Base-by-base conservation (phyloP, 2,888 invertebrate species). In the Coelogynopora nodosa region DNA sequence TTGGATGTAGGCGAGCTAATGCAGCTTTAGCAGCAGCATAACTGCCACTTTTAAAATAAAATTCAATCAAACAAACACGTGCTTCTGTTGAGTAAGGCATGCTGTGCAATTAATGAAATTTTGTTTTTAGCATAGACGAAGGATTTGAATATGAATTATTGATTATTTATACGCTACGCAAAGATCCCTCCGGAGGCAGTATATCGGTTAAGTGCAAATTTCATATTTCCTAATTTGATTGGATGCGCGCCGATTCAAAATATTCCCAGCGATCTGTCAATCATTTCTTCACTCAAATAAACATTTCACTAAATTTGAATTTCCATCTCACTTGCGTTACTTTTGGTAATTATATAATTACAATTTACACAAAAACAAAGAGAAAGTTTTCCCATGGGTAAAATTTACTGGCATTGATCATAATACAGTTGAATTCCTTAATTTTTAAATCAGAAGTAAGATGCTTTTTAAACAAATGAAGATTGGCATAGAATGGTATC, bases 21-120 rank as follows among this genome's bases (percentile, higher is more conserved):
- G 74, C 74, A 74, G 74, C 74, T 74, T 74, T 74, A 74, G 74
- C 74, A 74, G 74, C 74, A 74, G 74, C 74, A 74, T 74, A 74
- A 74, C 18, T 74, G 74, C 74, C 74, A 74, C 74, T 74, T 74
- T 74, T 74, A 74, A 74, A 74, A 74, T 23, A 74, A 74, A 74
- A 74, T 74, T 74, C 74, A 74, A 74, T 74, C 74, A 74, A 74
- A 74, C 74, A 74, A 74, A 74, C 74, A 74, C 27, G 74, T 74
- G 5, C 74, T 74, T 74, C 74, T 74, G 74, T 74, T 74, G 74
- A 74, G 74, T 74, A 74, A 74, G 74, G 74, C 74, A 74, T 74
- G 74, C 74, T 74, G 74, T 74, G 74, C 74, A 74, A 74, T 74
- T 74, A 74, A 74, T 74, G 23, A 5, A 74, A 74, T 74, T 74